Evolutionary conservation across 2,113 vertebrate genomes (phyloP).

Genomic region (Paedocypris sp.): DNA sequence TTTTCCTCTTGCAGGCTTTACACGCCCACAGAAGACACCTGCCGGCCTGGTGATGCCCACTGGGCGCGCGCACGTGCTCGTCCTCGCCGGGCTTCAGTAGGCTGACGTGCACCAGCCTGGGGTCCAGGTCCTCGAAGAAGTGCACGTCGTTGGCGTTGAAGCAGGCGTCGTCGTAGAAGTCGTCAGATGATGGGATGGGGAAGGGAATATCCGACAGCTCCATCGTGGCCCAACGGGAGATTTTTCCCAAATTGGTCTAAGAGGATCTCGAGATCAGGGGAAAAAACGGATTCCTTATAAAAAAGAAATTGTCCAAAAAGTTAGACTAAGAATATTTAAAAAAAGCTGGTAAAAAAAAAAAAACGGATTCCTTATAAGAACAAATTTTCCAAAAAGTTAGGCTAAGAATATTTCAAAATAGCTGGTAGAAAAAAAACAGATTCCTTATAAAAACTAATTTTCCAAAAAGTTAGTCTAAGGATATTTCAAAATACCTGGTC

Average conservation of each 20-base stretch:
- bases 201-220: constrained; percentile 84
- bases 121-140: constrained; percentile 96
- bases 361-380: no score
- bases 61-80: constrained; percentile 88
- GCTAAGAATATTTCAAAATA: no score
- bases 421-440: no score
- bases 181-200: constrained; percentile 74
- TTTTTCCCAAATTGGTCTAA: neutral
- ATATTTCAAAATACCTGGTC: no score
- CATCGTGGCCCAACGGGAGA: no score
- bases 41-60: constrained; percentile 91
- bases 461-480: no score
- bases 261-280: neutral
- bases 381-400: no score
- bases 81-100: constrained; percentile 84
- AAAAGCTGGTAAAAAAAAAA: no score
- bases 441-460: no score
- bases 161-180: constrained; percentile 94
- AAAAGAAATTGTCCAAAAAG: no score
- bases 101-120: constrained; percentile 81
- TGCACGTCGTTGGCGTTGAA: constrained; percentile 92
- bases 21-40: constrained; percentile 95
- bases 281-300: no score
- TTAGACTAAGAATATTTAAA: no score
- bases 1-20: constrained; percentile 96